A percentile compares a stretch with the other conserved stretches of the same genome.
Evolutionary conservation across 1,140 invertebrate genomes (phyloP).

Genomic region (Eupristina koningsbergeri): DNA sequence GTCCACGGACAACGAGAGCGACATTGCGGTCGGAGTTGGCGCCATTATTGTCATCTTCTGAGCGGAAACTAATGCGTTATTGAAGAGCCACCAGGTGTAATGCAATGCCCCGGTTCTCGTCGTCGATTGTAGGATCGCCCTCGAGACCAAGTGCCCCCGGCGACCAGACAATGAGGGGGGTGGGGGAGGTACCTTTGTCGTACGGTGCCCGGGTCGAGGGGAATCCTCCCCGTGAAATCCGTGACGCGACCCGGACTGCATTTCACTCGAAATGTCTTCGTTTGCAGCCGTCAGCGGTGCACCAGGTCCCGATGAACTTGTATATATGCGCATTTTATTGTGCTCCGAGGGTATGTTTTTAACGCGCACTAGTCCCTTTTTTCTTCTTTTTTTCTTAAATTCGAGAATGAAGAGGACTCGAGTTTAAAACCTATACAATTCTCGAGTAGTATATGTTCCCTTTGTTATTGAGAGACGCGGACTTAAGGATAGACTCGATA

Average conservation of each 20-base stretch:
- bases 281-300: not conserved
- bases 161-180: conserved; percentile 50
- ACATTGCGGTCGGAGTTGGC: not conserved
- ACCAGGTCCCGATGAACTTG: conserved; percentile 35
- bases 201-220: not conserved
- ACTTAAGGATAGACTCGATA: not conserved
- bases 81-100: conserved; percentile 67
- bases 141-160: conserved; percentile 52
- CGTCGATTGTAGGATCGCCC: conserved; percentile 31
- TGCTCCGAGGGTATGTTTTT: conserved; percentile 2
- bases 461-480: conserved; percentile 14
- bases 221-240: conserved; percentile 15
- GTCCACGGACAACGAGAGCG: not conserved
- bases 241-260: conserved; percentile 15
- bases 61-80: conserved; percentile 58
- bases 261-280: conserved; percentile 27
- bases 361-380: not conserved
- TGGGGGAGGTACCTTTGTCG: conserved; percentile 28
- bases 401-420: not conserved
- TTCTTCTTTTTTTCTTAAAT: not conserved
- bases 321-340: not conserved
- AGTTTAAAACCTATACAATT: not conserved
- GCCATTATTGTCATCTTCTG: conserved; percentile 28
- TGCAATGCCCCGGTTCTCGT: conserved; percentile 54
- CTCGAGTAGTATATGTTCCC: not conserved